phyloP scores from a whole-genome alignment of 1,140 invertebrate genomes.

The Lineus longissimus region DNA sequence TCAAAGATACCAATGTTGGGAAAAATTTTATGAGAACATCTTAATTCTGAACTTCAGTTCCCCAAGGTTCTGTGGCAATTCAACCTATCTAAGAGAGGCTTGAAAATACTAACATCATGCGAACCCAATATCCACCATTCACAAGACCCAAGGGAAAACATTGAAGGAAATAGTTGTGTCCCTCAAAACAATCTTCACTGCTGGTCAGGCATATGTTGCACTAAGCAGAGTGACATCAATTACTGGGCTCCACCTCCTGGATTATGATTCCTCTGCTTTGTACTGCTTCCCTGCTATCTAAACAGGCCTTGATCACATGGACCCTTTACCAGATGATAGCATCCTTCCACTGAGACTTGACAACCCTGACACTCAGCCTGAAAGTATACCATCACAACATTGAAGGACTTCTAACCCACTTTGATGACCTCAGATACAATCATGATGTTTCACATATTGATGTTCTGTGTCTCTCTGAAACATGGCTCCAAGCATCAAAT shows the following conservation, averaged over 20 bases:
- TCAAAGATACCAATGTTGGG: slow-evolving; percentile 10
- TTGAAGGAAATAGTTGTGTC: slow-evolving; percentile 20
- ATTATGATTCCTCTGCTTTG: slow-evolving; percentile 10
- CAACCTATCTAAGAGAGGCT: neutral
- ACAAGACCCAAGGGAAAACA: slow-evolving; percentile 26
- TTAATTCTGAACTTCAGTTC: neutral
- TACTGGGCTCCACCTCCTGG: slow-evolving; percentile 13
- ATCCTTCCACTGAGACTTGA: neutral
- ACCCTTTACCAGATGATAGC: neutral
- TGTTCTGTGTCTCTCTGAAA: slow-evolving; percentile 2
- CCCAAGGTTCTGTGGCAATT: neutral
- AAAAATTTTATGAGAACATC: neutral
- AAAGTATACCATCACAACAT: slow-evolving; percentile 5
- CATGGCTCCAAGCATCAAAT: neutral
- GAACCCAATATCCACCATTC: slow-evolving; percentile 25
- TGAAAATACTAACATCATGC: slow-evolving; percentile 11
- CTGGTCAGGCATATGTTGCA: slow-evolving; percentile 24
- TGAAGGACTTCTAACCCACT: slow-evolving; percentile 8
- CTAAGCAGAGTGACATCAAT: slow-evolving; percentile 22
- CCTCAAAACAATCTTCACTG: slow-evolving; percentile 16
- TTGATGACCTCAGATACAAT: slow-evolving; percentile 4
- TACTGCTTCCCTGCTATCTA: neutral
- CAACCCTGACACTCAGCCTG: slow-evolving; percentile 10
- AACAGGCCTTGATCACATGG: neutral
- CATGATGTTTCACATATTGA: neutral